Percentiles rank a stretch among this genome's conserved stretches.
These are phyloP conservation scores for western clawed frog (Xenopus tropicalis) DNA, from an alignment of 2,113 vertebrate species.

Conservation along the genomic window DNA sequence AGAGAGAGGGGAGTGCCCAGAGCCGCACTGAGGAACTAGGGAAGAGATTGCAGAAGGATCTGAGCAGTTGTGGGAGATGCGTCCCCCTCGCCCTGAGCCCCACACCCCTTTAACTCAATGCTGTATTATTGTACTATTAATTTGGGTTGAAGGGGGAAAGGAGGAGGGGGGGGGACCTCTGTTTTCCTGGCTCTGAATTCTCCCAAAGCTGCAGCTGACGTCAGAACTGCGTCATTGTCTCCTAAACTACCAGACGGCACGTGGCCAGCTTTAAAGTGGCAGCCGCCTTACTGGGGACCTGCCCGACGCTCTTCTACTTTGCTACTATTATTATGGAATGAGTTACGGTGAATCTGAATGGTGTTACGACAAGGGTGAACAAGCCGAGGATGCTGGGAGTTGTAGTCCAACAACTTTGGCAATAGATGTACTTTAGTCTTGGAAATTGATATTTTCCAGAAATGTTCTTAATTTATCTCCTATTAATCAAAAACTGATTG, in stretches of 20 bases:
- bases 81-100: slow-evolving; percentile 13
- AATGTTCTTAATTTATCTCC: no score
- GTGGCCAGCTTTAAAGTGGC: slow-evolving; percentile 67
- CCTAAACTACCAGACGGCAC: slow-evolving; percentile 72
- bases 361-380: no score
- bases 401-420: no score
- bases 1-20: accelerated
- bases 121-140: slow-evolving; percentile 3
- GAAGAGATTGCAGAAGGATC: background rate
- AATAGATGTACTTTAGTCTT: no score
- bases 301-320: background rate
- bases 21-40: accelerated
- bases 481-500: no score
- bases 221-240: slow-evolving; percentile 70
- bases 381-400: no score
- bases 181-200: slow-evolving; percentile 55
- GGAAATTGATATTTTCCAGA: no score
- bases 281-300: slow-evolving; percentile 16
- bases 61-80: no score
- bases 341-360: no score
- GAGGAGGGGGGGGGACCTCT: background rate
- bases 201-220: slow-evolving; percentile 70
- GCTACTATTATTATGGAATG: no score
- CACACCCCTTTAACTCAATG: background rate
- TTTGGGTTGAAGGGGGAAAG: background rate